These are phyloP conservation scores for Eulimnadia texana DNA, from an alignment of 1,140 invertebrate species.

Conservation along the genomic window DNA sequence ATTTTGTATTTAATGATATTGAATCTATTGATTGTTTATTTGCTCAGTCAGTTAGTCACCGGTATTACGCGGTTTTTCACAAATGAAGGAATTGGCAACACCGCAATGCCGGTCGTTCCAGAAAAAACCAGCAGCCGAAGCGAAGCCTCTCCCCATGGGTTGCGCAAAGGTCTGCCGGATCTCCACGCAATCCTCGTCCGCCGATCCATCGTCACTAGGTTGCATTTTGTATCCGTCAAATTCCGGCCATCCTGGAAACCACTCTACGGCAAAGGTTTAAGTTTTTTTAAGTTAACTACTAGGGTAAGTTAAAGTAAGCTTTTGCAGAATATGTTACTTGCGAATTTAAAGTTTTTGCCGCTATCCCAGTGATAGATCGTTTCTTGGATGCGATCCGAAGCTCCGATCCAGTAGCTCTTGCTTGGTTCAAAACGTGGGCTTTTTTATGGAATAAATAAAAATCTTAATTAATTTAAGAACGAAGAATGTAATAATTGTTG, in stretches of 20 bases:
- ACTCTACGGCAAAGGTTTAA: constrained; percentile 33
- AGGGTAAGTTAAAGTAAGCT: neutral
- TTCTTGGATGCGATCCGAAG: constrained; percentile 50
- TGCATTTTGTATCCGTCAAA: constrained; percentile 46
- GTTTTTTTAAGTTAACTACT: neutral
- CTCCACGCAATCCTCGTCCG: constrained; percentile 63
- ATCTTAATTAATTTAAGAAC: no score
- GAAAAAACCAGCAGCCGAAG: constrained; percentile 29
- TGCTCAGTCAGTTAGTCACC: no score
- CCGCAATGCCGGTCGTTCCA: constrained; percentile 63
- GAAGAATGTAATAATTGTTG: no score
- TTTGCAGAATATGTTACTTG: constrained; percentile 42
- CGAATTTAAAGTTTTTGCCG: constrained; percentile 51
- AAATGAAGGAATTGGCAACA: constrained; percentile 52
- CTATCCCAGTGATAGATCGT: constrained; percentile 61
- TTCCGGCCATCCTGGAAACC: constrained; percentile 57
- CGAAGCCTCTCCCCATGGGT: constrained; percentile 26
- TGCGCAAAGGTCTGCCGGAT: constrained; percentile 44
- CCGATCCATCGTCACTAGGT: constrained; percentile 62
- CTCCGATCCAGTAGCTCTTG: constrained; percentile 57
- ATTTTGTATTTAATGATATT: no score
- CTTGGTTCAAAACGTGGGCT: constrained; percentile 23
- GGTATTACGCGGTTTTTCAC: constrained; percentile 41
- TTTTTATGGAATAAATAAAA: constrained; percentile 15
- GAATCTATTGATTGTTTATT: no score